A percentile compares a stretch with the other conserved stretches of the same genome.
Conservation (phyloP, 2,797 vertebrate genomes). For the Acanthis flammea region DNA sequence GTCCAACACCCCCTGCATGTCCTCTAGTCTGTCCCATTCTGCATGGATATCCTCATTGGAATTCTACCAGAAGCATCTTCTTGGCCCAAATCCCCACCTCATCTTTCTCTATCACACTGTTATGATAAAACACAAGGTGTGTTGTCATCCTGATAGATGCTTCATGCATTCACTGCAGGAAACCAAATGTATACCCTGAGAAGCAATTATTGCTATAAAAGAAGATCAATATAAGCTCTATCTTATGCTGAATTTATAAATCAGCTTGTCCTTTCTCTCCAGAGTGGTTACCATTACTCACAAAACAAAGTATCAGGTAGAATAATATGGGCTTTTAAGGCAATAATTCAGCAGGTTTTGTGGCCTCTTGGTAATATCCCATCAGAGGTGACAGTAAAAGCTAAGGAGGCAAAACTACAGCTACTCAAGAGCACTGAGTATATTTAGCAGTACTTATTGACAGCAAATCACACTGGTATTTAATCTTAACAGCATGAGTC, state of each 20-base stretch:
- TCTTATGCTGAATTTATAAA: background rate
- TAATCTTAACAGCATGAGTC: background rate
- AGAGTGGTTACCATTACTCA: background rate
- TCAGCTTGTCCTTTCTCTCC: background rate
- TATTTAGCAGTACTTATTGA: background rate
- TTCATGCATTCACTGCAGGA: background rate
- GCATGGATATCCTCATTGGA: background rate
- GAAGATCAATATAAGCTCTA: background rate
- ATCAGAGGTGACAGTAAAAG: background rate
- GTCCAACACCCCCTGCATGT: background rate
- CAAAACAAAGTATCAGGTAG: background rate
- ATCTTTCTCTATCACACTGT: background rate
- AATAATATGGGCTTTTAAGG: slow-evolving; percentile 1
- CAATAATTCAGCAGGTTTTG: slow-evolving; percentile 28
- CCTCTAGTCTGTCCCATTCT: background rate
- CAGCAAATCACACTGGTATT: background rate
- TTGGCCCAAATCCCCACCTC: background rate
- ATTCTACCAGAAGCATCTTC: background rate
- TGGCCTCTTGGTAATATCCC: background rate
- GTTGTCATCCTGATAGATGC: slow-evolving; percentile 4
- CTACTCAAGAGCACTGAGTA: background rate
- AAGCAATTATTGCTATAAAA: slow-evolving; percentile 21
- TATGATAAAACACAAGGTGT: background rate
- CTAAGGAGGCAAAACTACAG: background rate
- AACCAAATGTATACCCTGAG: slow-evolving; percentile 9